Percentiles rank a stretch among this genome's conserved stretches.
Conservation (phyloP, 1,140 invertebrate species). For the Zaprionus ghesquierei region DNA sequence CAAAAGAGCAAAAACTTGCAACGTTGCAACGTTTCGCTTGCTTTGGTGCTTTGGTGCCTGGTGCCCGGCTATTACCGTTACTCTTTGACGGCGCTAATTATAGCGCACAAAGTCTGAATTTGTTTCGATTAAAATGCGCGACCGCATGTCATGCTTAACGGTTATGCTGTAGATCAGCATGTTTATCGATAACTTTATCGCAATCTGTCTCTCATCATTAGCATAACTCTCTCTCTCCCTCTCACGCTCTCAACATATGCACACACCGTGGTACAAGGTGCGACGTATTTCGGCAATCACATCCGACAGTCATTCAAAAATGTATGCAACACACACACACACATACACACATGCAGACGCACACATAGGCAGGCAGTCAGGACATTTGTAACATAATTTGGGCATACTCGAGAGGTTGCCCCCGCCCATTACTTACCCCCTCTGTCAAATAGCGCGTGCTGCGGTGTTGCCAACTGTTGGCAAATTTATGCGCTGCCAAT, state of each 20-base stretch:
- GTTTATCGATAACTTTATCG: no score
- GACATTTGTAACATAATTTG: neutral
- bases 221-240: neutral
- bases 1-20: conserved; percentile 16
- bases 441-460: conserved; percentile 6
- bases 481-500: conserved; percentile 41
- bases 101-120: conserved; percentile 57
- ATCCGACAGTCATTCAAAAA: neutral
- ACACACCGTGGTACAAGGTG: conserved; percentile 14
- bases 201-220: no score
- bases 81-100: conserved; percentile 70
- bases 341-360: no score
- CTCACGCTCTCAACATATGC: neutral
- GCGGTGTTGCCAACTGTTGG: conserved; percentile 57
- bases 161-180: no score
- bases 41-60: no score
- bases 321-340: neutral
- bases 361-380: neutral
- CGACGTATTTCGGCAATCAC: neutral
- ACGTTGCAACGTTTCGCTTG: neutral
- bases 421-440: conserved; percentile 4
- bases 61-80: conserved; percentile 64
- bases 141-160: conserved; percentile 18
- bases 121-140: conserved; percentile 69
- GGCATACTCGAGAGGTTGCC: conserved; percentile 4